Base-by-base conservation (phyloP, 1,140 invertebrate species). In the Bemisia tabaci region DNA sequence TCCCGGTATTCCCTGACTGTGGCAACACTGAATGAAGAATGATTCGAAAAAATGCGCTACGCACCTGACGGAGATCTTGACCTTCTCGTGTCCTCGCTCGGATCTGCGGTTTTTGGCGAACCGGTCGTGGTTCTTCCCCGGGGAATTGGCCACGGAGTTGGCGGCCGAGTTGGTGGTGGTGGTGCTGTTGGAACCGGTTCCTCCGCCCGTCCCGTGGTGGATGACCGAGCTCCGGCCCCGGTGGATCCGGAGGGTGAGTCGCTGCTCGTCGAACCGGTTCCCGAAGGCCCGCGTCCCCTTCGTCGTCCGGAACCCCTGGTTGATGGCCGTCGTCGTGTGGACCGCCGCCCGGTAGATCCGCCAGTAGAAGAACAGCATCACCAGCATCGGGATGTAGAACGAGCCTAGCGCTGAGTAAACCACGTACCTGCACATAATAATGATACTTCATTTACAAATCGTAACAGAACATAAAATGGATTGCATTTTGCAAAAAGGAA, bases 321-420 rank as follows among this genome's bases (percentile, higher is more conserved):
- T 94, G 72, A 95, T 91, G 26, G 92, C 91, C 70, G 87, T 86
- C 0, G 92, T 94, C 0, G 94, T 95, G 68, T 89, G 86, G 1
- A 92, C 86, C 22, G 94, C 94, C 0, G 93, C 93, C 66, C 88
- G 85, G 79, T 97, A 97, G 71, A 98, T 97, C 69, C 91, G 83
- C 84, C 92, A 94, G 79, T 98, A 97, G 79, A 98, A 92, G 82
- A 97, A 95, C 63, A 96, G 81, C 91, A 97, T 97, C 39, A 97
- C 88, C 70, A 94, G 85, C 87, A 95, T 94, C 12, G 95, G 95
- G 72, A 97, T 88, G 81, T 98, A 97, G 83, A 99, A 99, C 70
- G 95, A 98, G 67, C 96, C 95, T 66, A 97, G 84, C 12, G 96
- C 94, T 27, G 94, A 97, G 79, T 99, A 98, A 62, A 99, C 81